Percentiles rank a stretch among this genome's conserved stretches.
phyloP scores from a whole-genome alignment of 2,113 vertebrate genomes.

The Noturus placidus region DNA sequence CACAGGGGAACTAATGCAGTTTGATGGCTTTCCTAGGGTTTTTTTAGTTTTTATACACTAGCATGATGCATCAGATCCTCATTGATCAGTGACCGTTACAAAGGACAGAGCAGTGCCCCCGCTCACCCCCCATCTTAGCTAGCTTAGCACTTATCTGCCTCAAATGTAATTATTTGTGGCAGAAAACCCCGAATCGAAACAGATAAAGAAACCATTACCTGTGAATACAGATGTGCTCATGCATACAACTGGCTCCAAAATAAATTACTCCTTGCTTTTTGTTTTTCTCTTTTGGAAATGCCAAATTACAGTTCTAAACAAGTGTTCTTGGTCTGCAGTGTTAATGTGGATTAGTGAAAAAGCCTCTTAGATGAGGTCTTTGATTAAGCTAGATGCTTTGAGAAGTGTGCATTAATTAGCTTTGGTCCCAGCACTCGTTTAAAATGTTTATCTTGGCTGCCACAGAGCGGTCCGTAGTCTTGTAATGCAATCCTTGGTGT shows the following conservation, averaged over 20 bases:
- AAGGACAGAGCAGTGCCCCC: slow-evolving; percentile 46
- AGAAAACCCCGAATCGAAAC: slow-evolving; percentile 25
- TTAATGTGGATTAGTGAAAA: slow-evolving; percentile 40
- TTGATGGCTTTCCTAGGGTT: slow-evolving; percentile 54
- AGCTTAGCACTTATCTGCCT: slow-evolving; percentile 35
- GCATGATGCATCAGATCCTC: slow-evolving; percentile 42
- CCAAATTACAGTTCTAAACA: background rate
- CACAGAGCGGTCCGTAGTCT: slow-evolving; percentile 26
- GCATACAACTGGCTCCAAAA: background rate
- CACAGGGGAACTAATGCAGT: slow-evolving; percentile 24
- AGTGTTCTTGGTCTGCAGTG: slow-evolving; percentile 14
- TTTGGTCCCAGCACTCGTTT: slow-evolving; percentile 43
- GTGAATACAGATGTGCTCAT: slow-evolving; percentile 49
- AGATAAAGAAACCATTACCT: slow-evolving; percentile 54
- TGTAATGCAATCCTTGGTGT: slow-evolving; percentile 40
- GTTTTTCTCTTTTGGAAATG: background rate
- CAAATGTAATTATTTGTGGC: slow-evolving; percentile 42
- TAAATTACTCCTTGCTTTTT: background rate
- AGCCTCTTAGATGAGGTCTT: slow-evolving; percentile 36
- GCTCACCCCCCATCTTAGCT: background rate
- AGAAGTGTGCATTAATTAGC: slow-evolving; percentile 51
- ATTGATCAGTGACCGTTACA: slow-evolving; percentile 52
- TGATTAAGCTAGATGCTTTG: slow-evolving; percentile 43
- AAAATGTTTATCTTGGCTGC: slow-evolving; percentile 54
- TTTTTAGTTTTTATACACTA: slow-evolving; percentile 47